Conservation (phyloP, 1,140 invertebrate species). For the Elymnias hypermnestra region DNA sequence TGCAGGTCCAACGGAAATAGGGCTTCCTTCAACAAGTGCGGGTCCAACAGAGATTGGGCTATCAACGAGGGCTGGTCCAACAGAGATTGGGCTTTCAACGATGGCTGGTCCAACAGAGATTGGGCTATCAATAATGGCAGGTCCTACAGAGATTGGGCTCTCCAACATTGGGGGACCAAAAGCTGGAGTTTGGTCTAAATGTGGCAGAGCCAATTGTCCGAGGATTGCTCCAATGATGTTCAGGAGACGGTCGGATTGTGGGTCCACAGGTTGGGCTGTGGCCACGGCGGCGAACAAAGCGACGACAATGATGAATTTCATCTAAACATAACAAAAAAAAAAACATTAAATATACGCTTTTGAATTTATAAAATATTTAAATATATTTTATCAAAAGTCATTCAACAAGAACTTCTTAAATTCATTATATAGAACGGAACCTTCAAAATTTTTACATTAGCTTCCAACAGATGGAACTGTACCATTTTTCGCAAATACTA, state of each 20-base stretch:
- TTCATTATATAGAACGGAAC: too few relatives aligned
- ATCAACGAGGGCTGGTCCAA: neutral
- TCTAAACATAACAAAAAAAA: neutral
- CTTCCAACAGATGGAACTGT: too few relatives aligned
- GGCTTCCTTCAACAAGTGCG: neutral
- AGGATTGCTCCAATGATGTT: slow-evolving; percentile 4
- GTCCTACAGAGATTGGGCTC: neutral
- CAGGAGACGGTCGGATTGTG: neutral
- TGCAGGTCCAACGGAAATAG: neutral
- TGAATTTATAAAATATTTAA: too few relatives aligned
- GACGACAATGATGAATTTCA: slow-evolving; percentile 2
- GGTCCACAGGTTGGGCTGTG: neutral
- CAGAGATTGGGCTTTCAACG: neutral
- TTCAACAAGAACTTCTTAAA: too few relatives aligned
- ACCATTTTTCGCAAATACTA: too few relatives aligned
- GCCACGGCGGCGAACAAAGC: neutral
- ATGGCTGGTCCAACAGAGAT: neutral
- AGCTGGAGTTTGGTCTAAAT: neutral
- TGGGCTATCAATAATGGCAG: neutral
- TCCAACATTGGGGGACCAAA: neutral
- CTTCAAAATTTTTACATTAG: too few relatives aligned
- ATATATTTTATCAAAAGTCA: too few relatives aligned
- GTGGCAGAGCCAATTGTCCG: neutral
- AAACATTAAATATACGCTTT: too few relatives aligned
- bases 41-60: neutral